Percentiles rank a stretch among this genome's conserved stretches.
Conservation (phyloP, 2,888 invertebrate genomes). For the Ceraclea dissimilis region DNA sequence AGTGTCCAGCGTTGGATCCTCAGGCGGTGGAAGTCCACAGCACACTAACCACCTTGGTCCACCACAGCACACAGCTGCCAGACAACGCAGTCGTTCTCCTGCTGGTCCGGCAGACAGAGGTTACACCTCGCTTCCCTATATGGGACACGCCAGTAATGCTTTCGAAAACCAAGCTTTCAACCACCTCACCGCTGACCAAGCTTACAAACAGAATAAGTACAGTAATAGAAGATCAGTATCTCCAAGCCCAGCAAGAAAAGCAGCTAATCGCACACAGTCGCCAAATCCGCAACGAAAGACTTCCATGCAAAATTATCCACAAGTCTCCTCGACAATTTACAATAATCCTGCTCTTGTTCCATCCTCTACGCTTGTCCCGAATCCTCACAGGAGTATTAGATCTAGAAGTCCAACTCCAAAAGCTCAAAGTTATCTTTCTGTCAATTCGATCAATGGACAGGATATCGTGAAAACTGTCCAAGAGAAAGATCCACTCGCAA, state of each 20-base stretch:
- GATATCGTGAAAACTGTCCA: slow-evolving; percentile 29
- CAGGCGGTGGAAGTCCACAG: slow-evolving; percentile 31
- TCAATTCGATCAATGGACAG: slow-evolving; percentile 27
- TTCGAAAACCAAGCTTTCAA: slow-evolving; percentile 25
- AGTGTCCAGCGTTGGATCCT: slow-evolving; percentile 41
- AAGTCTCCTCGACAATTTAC: background rate
- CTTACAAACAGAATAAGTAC: slow-evolving; percentile 21
- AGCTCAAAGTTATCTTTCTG: slow-evolving; percentile 19
- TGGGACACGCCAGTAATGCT: slow-evolving; percentile 22
- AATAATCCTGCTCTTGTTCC: slow-evolving; percentile 30
- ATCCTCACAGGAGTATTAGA: slow-evolving; percentile 39
- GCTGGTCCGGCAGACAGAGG: slow-evolving; percentile 15
- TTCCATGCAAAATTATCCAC: slow-evolving; percentile 5
- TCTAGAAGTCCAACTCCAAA: slow-evolving; percentile 32
- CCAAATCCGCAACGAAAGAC: slow-evolving; percentile 21
- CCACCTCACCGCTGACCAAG: slow-evolving; percentile 22
- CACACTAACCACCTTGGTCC: slow-evolving; percentile 27
- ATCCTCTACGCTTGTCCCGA: slow-evolving; percentile 45
- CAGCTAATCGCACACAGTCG: slow-evolving; percentile 12
- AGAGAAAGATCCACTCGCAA: slow-evolving; percentile 27
- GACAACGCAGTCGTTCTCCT: slow-evolving; percentile 24
- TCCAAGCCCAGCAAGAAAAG: slow-evolving; percentile 27
- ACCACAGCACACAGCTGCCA: slow-evolving; percentile 27
- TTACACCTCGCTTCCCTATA: slow-evolving; percentile 22
- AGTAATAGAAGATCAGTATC: slow-evolving; percentile 30